Evolutionary conservation across 2,888 invertebrate species (phyloP), one percentile per base, ranked within the genome.

Genomic region (Drosophila pseudotalamancana): DNA sequence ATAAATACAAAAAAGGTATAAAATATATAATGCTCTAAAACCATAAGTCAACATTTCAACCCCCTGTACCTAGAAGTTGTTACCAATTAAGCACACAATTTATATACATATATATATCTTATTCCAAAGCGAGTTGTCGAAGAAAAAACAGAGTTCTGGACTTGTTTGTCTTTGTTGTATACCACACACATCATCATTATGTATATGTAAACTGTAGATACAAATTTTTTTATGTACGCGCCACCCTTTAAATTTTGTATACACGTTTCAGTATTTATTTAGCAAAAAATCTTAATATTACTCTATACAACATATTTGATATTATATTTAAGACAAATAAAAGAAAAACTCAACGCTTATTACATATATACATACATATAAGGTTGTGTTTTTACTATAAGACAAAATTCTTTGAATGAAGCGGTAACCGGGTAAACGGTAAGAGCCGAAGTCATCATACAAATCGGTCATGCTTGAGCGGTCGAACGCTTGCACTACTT

Each of bases 51-150:
- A 76, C 48, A 57, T 62, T 62, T 57, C 42, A 67, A 74, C 46
- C 65, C 72, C 51, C 72, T 70, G 85, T 82, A 87, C 87, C 82
- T 87, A 87, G 84, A 83, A 80, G 57, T 72, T 87, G 85, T 81
- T 86, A 84, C 63, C 59, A 63, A 60, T 72, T 84, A 80, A 75
- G 69, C 64, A 83, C 40, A 67, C 56, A 71, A 56, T 55, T 62
- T 72, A 56, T 59, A 60, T 43, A 69, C 35, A 61, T 60, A 46
- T 45, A 16, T 65, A 56, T 51, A 73, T 60, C 37, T 29, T 40
- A 64, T 48, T 71, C 78, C 78, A 68, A 77, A 78, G 67, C 65
- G 14, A 46, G 59, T 31, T 37, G 66, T 64, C 54, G 19, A 72
- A 16, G 42, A 53, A 66, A 5, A 63, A 35, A 59, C 45, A 29